phyloP scores from a whole-genome alignment of 2,888 invertebrate species.

The Siphlonurus alternatus region DNA sequence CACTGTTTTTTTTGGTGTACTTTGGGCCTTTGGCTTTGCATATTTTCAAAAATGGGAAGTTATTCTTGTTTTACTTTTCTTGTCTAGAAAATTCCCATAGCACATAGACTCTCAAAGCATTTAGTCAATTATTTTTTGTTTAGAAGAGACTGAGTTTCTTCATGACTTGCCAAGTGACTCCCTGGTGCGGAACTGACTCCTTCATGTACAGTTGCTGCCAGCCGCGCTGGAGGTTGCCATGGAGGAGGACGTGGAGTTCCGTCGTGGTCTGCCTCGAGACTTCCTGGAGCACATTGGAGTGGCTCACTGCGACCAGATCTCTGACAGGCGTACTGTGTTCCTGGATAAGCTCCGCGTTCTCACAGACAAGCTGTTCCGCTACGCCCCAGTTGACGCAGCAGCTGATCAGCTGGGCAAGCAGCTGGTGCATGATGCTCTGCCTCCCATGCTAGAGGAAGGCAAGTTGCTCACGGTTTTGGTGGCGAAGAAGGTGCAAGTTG shows the following conservation, averaged over 20 bases:
- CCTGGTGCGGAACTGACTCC: slow-evolving; percentile 44
- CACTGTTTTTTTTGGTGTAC: too few species aligned
- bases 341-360: slow-evolving; percentile 34
- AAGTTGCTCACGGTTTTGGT: too few species aligned
- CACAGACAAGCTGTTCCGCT: slow-evolving; percentile 38
- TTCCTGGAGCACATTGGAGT: slow-evolving; percentile 59
- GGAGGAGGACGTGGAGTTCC: slow-evolving; percentile 47
- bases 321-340: slow-evolving; percentile 31
- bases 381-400: slow-evolving; percentile 52
- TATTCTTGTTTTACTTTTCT: too few species aligned
- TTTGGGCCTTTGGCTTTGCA: too few species aligned
- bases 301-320: slow-evolving; percentile 31
- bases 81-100: too few species aligned
- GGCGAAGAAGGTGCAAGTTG: too few species aligned
- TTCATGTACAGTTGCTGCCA: slow-evolving; percentile 39
- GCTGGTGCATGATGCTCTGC: slow-evolving; percentile 73
- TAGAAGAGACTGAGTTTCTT: too few species aligned
- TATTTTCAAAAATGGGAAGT: too few species aligned
- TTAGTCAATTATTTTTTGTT: too few species aligned
- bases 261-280: slow-evolving; percentile 63
- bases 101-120: too few species aligned
- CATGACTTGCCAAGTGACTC: slow-evolving; percentile 82
- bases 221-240: slow-evolving; percentile 56
- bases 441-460: slow-evolving; percentile 51
- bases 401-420: slow-evolving; percentile 75